These are phyloP conservation scores for Epinotia ramella DNA, from an alignment of 2,888 invertebrate genomes.

Conservation along the genomic window DNA sequence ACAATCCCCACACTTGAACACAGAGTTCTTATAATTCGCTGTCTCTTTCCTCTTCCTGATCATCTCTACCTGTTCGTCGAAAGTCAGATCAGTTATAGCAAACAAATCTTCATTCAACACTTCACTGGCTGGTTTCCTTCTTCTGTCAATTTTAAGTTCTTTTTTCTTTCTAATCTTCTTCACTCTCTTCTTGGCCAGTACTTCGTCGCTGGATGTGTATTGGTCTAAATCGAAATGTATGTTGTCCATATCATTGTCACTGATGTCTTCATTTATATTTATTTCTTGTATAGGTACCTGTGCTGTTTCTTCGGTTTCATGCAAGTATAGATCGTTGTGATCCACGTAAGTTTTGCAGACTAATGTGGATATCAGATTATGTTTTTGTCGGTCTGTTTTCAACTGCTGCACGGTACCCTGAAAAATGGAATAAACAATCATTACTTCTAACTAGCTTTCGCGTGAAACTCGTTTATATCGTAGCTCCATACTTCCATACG, in stretches of 20 bases:
- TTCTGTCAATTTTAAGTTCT: constrained; percentile 17
- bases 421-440: neutral
- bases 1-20: constrained; percentile 64
- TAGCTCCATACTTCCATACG: too few relatives aligned
- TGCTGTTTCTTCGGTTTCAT: neutral
- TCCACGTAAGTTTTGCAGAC: neutral
- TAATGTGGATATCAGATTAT: constrained; percentile 15
- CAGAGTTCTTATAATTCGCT: constrained; percentile 30
- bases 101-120: constrained; percentile 26
- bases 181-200: constrained; percentile 7
- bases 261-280: constrained; percentile 11
- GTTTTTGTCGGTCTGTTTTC: constrained; percentile 1
- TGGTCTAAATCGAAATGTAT: constrained; percentile 3
- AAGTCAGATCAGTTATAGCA: constrained; percentile 14
- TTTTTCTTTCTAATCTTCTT: constrained; percentile 22
- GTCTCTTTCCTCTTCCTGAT: constrained; percentile 21
- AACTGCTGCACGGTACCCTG: neutral
- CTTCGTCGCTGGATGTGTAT: constrained; percentile 20
- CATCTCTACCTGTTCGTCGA: constrained; percentile 15
- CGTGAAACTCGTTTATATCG: too few relatives aligned
- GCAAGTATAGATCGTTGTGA: neutral
- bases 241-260: neutral
- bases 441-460: too few relatives aligned
- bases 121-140: constrained; percentile 28
- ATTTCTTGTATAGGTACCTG: constrained; percentile 23